phyloP scores from a whole-genome alignment of 2,797 vertebrate genomes.

The Helicolenus hilgendorfi region DNA sequence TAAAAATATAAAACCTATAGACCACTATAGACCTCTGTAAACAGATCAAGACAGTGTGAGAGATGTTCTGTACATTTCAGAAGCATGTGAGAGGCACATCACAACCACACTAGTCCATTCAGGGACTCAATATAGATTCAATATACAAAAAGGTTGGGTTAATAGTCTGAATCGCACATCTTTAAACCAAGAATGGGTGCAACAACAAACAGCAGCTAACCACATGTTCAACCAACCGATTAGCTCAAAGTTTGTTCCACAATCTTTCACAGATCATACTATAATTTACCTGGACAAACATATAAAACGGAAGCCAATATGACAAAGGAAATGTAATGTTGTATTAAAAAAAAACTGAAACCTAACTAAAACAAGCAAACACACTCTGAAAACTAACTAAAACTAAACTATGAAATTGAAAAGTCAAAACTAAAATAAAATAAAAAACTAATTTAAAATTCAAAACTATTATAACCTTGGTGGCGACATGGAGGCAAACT shows the following conservation, averaged over 20 bases:
- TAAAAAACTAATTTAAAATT: no score
- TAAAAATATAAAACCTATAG: slow-evolving; percentile 27
- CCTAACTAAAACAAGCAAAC: no score
- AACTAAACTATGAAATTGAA: no score
- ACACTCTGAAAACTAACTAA: no score
- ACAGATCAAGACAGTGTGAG: not conserved
- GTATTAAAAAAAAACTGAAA: no score
- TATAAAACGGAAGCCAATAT: no score
- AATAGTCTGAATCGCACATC: no score
- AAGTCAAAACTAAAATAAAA: no score
- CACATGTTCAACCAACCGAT: not conserved
- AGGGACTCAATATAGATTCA: no score
- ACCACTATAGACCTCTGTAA: not conserved
- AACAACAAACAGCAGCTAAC: not conserved
- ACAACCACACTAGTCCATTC: not conserved
- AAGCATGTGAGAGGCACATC: not conserved
- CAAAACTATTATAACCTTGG: no score
- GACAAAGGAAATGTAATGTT: no score
- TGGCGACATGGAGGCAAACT: not conserved
- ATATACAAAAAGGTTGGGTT: no score
- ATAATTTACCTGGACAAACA: not conserved
- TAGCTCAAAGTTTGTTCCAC: not conserved
- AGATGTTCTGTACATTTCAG: not conserved
- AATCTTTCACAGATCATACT: not conserved
- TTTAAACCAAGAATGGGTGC: not conserved